Conservation (phyloP, 2,797 vertebrate genomes). For the Sciurus carolinensis region DNA sequence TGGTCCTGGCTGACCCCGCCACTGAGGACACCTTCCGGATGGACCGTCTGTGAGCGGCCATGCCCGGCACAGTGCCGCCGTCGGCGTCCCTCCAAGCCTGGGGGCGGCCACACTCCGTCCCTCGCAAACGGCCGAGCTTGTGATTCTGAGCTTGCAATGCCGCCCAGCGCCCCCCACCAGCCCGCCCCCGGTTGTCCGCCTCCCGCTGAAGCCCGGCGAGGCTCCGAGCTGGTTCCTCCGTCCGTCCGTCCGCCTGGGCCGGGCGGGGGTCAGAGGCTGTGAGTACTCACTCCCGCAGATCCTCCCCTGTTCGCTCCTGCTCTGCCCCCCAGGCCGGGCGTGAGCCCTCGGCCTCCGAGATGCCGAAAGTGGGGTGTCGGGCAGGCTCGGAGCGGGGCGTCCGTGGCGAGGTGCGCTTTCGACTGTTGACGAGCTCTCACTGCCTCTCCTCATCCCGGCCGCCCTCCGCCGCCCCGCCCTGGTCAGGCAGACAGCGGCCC, state of each 20-base stretch:
- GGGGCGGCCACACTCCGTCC: slow-evolving; percentile 87
- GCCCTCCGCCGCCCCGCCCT: slow-evolving; percentile 34
- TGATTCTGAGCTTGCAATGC: slow-evolving; percentile 93
- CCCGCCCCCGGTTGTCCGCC: neutral
- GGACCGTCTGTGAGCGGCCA: slow-evolving; percentile 95
- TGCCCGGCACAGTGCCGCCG: slow-evolving; percentile 39
- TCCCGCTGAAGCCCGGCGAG: fast-evolving
- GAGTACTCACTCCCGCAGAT: neutral
- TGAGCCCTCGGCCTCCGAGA: neutral
- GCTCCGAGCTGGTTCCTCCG: no score
- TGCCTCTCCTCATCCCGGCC: slow-evolving; percentile 84
- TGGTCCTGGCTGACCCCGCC: slow-evolving; percentile 97
- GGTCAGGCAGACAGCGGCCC: slow-evolving; percentile 65
- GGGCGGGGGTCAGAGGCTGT: slow-evolving; percentile 22
- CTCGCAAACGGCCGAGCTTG: slow-evolving; percentile 91
- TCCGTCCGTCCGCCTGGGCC: neutral
- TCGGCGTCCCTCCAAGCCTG: slow-evolving; percentile 36
- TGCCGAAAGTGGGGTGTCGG: neutral
- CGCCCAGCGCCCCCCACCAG: slow-evolving; percentile 77
- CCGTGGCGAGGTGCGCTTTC: slow-evolving; percentile 71
- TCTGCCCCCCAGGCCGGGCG: neutral
- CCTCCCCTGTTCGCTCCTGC: slow-evolving; percentile 71
- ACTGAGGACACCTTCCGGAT: slow-evolving; percentile 99
- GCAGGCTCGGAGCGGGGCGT: neutral
- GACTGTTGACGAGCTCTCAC: slow-evolving; percentile 82